Base-by-base conservation (phyloP, 2,113 vertebrate species). In the Leucosticte australis region DNA sequence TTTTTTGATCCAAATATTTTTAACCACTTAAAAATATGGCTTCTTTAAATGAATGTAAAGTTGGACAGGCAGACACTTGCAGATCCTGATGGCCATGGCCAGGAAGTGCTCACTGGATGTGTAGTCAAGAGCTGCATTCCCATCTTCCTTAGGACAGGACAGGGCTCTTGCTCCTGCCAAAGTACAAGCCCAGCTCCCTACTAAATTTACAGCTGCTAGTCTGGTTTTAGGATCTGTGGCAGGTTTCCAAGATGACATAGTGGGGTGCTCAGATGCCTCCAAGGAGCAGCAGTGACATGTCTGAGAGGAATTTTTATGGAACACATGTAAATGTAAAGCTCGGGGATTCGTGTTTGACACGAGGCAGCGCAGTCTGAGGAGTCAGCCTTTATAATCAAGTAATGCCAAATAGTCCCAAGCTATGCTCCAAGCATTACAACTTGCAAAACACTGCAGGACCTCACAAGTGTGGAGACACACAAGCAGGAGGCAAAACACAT, bases 231-330 rank as follows among this genome's bases (percentile, higher is more conserved):
- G 52, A 44, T 78, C 24, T 26, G n/a, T 56, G 93, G 90, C 69
- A 39, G 30, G 4, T 57, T 76, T 79, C 92, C 92, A 85, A 30
- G 78, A 83, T 64, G 74, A 91, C 70, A 68, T 37, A 68, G 62
- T 71, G 24, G 44, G 75, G 19, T 7, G 10, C 68, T 84, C 81
- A 82, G 74, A 78, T 87, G 82, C 44, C 71, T 83, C 42, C 41
- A 78, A 10, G 6, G 71, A 92, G 39, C 10, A 0, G 47, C 62
- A 87, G 56, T 60, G 64, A 79, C 57, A 70, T 0, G 0, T 19
- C 83, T 60, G 65, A 46, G 75, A 75, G 42, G 67, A 95, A 91
- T 67, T 95, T 77, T 85, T 77, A 47, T 49, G 42, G 70, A 89
- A 82, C 63, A 71, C 15, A 50, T 49, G 33, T 42, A 42, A 24